A percentile compares a stretch with the other conserved stretches of the same genome.
phyloP scores from a whole-genome alignment of 2,113 vertebrate species.

The Miniopterus natalensis region DNA sequence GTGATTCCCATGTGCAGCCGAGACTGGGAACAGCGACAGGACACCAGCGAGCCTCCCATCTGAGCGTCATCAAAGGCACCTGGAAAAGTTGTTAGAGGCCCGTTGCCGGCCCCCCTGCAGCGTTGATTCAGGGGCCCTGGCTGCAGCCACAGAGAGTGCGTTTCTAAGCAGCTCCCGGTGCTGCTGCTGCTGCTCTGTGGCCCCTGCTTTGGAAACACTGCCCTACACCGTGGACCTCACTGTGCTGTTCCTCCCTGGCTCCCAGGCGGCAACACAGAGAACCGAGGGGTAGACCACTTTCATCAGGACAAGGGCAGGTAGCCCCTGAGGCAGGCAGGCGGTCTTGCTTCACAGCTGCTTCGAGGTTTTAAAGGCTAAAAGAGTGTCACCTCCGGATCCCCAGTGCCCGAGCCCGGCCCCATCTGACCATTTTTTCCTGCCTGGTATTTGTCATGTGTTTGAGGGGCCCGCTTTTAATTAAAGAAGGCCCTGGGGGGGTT shows the following conservation, averaged over 20 bases:
- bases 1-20: neutral
- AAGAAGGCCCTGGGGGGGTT: neutral
- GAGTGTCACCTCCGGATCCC: too few relatives aligned
- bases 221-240: rapidly evolving
- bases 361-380: neutral
- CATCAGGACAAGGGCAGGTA: neutral
- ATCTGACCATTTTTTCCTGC: neutral
- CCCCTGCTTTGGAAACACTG: neutral
- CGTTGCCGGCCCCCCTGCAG: neutral
- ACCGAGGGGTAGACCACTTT: neutral
- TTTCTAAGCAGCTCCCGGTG: neutral
- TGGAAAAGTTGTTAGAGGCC: neutral
- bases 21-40: neutral
- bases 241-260: rapidly evolving
- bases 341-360: neutral
- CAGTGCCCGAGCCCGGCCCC: neutral
- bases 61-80: neutral
- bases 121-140: neutral
- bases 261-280: neutral
- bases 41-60: neutral
- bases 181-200: neutral
- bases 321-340: rapidly evolving
- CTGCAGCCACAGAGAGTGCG: neutral
- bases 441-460: neutral
- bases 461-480: neutral